Conservation (phyloP, 2,888 invertebrate species). For the Sinopyrophorus schimmeli region DNA sequence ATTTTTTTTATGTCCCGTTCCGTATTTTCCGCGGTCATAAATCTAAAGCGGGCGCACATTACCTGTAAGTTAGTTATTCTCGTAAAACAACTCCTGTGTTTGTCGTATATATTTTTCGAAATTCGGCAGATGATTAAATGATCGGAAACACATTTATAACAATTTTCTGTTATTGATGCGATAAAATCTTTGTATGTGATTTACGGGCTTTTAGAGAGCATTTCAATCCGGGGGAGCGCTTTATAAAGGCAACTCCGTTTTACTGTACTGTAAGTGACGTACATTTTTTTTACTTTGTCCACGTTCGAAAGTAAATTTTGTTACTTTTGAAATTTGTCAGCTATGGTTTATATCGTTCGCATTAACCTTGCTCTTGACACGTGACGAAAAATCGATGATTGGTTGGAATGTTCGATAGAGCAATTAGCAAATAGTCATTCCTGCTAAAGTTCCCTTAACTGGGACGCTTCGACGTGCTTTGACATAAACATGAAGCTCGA, state of each 20-base stretch:
- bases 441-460: conserved; percentile 2
- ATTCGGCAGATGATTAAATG: conserved; percentile 39
- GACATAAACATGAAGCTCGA: conserved; percentile 22
- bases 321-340: no score
- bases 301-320: no score
- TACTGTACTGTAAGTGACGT: no score
- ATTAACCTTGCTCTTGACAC: conserved; percentile 16
- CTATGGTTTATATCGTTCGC: no score
- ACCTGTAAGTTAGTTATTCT: no score
- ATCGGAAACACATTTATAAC: conserved; percentile 43
- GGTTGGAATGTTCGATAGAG: conserved; percentile 8
- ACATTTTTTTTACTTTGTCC: no score
- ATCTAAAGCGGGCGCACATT: no score
- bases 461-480: conserved; percentile 10
- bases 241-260: conserved; percentile 18
- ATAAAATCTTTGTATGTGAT: conserved; percentile 31
- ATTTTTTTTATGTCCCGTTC: no score
- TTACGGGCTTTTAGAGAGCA: conserved; percentile 17
- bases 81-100: no score
- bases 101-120: conserved; percentile 35
- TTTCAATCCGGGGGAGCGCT: conserved; percentile 16
- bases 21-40: no score
- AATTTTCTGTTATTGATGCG: conserved; percentile 42
- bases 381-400: conserved; percentile 13
- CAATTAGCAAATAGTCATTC: conserved; percentile 18